phyloP scores from a whole-genome alignment of 2,113 vertebrate species.

The Siniperca knerii region DNA sequence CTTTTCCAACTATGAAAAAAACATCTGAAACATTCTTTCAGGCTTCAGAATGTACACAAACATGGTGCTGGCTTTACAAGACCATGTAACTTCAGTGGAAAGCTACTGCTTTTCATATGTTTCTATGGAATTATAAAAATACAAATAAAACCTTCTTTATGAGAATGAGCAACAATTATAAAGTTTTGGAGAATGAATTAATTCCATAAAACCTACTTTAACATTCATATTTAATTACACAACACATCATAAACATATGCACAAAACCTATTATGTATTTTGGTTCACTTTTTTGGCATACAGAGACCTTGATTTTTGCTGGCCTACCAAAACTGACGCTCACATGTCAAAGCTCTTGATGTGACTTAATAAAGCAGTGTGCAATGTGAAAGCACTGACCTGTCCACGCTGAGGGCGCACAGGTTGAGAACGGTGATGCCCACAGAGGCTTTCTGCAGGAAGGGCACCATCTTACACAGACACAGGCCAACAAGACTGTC shows the following conservation, averaged over 20 bases:
- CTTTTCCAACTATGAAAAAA: background rate
- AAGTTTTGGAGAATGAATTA: background rate
- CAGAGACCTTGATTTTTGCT: background rate
- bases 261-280: background rate
- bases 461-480: constrained; percentile 95
- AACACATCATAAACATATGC: background rate
- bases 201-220: background rate
- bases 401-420: constrained; percentile 98
- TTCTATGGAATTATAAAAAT: background rate
- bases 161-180: background rate
- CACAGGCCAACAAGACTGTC: constrained; percentile 85
- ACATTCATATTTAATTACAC: background rate
- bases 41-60: background rate
- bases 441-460: constrained; percentile 97
- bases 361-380: background rate
- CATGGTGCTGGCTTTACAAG: background rate
- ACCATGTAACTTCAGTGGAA: background rate
- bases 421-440: constrained; percentile 98
- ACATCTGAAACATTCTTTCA: background rate
- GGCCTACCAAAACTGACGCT: background rate
- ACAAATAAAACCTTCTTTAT: background rate
- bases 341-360: background rate
- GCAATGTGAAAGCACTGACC: constrained; percentile 80
- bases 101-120: background rate
- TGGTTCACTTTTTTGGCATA: background rate